Percentiles rank a stretch among this genome's conserved stretches.
Evolutionary conservation across 2,888 invertebrate species (phyloP).

Genomic region (Sacculina carcini): DNA sequence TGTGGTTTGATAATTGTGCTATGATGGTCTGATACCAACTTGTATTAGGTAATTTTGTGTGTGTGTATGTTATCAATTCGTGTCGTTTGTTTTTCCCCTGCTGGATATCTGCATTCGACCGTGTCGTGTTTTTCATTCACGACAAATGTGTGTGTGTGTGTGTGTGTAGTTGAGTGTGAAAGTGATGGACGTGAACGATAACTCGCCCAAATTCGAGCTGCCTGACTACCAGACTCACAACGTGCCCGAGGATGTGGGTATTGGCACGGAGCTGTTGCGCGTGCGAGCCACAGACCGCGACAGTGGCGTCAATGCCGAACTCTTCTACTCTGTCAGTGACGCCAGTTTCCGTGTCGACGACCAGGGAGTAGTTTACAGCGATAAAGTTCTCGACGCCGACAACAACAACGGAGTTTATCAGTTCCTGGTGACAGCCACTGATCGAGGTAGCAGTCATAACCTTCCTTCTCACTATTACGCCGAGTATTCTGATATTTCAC

Average conservation of each 20-base stretch:
- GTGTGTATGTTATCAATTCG: no score
- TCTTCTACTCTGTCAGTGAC: constrained; percentile 68
- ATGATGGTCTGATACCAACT: no score
- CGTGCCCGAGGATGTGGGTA: constrained; percentile 74
- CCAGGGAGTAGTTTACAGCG: constrained; percentile 72
- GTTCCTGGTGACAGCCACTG: constrained; percentile 74
- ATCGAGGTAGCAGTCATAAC: no score
- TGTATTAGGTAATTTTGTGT: no score
- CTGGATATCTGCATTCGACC: no score
- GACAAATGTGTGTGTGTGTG: constrained; percentile 4
- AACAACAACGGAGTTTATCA: constrained; percentile 91
- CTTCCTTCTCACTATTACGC: no score
- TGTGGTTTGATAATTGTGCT: no score
- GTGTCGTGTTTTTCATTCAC: background rate
- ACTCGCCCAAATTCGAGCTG: constrained; percentile 81
- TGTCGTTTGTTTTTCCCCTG: background rate
- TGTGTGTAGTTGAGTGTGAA: constrained; percentile 54
- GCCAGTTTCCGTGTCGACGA: constrained; percentile 85
- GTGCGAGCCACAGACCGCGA: constrained; percentile 42
- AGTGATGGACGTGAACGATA: constrained; percentile 90
- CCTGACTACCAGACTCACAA: constrained; percentile 93
- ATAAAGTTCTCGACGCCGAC: constrained; percentile 78
- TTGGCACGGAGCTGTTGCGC: constrained; percentile 73
- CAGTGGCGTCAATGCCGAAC: constrained; percentile 80
- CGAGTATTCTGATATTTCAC: no score